Evolutionary conservation across 2,113 vertebrate genomes (phyloP), one percentile per base, ranked within the genome.

Genomic region (Caretta caretta): DNA sequence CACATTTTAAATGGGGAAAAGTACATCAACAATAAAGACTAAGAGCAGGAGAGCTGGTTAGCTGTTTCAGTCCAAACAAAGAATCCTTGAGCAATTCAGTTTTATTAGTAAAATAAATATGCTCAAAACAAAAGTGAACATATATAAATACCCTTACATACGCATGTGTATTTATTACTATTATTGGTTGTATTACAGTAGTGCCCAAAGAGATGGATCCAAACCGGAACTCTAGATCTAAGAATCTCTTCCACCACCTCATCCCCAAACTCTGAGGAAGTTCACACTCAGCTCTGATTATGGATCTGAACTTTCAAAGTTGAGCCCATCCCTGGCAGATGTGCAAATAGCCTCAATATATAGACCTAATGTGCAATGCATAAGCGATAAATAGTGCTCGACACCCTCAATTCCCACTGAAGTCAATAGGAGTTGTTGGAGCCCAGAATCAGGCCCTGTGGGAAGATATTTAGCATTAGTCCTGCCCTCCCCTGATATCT

Each of bases 401-500:
- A 31, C 59, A 35, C 59, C 29, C 11, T 17, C 5, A 65, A 3
- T 31, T 8, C 29, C 6, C 59, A 35, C 3, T 35, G 59, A 76
- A 11, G 42, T 46, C 11, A 76, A 13, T 11, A 3, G 38, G 38
- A 76, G 38, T 76, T 76, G 72, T 76, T 22, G 38, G 38, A 13
- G 12, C 11, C 13, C 93, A 90, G 87, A 86, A 13, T 49, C 54
- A 17, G 1, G 51, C 51, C 27, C 88, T 78, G 6, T 7, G 62
- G 12, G 42, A 49, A 62, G 16, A 4, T 38, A 0, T 1, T 2
- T 0, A 83, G 11, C 25, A 76, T 78, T 25, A 78, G 24, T 25
- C 25, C n/a, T 72, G 35, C 16, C 17, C 65, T 22, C 8, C 17
- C 65, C 1, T 3, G 31, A 72, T 3, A 1, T 29, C 50, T 81